These are phyloP conservation scores for Argyrosomus regius DNA, from an alignment of 2,797 vertebrate genomes.

Conservation along the genomic window DNA sequence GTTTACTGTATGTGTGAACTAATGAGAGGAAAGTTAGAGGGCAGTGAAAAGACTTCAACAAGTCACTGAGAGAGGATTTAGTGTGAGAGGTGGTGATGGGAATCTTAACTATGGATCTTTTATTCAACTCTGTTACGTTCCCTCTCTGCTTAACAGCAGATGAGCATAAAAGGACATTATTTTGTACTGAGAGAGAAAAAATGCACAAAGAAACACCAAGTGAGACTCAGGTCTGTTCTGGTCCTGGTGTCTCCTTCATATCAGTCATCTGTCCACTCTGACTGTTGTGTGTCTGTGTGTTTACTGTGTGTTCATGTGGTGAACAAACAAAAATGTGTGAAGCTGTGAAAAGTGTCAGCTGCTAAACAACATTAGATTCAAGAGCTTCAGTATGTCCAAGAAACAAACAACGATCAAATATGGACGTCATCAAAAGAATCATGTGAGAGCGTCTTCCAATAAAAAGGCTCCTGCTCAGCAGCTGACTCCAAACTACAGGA, in stretches of 20 bases:
- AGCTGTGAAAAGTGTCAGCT: background rate
- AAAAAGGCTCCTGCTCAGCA: background rate
- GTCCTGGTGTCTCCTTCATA: background rate
- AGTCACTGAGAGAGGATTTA: slow-evolving; percentile 13
- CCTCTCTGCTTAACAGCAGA: background rate
- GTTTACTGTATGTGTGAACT: background rate
- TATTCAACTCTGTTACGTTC: background rate
- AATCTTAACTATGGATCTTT: slow-evolving; percentile 25
- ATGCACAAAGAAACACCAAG: background rate
- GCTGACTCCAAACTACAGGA: background rate
- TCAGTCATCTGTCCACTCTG: background rate
- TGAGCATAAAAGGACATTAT: background rate
- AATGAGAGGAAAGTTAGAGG: slow-evolving; percentile 28
- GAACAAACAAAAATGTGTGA: background rate
- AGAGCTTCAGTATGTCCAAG: background rate
- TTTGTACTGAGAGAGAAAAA: background rate
- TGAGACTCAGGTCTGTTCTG: background rate
- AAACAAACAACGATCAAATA: background rate
- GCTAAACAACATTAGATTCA: background rate
- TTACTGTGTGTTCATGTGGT: background rate
- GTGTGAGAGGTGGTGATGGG: slow-evolving; percentile 9
- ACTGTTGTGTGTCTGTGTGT: background rate
- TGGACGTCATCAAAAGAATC: background rate
- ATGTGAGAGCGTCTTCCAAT: background rate
- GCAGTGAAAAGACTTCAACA: background rate